Conservation (phyloP, 2,888 invertebrate species). For the Dascillus cervinus region DNA sequence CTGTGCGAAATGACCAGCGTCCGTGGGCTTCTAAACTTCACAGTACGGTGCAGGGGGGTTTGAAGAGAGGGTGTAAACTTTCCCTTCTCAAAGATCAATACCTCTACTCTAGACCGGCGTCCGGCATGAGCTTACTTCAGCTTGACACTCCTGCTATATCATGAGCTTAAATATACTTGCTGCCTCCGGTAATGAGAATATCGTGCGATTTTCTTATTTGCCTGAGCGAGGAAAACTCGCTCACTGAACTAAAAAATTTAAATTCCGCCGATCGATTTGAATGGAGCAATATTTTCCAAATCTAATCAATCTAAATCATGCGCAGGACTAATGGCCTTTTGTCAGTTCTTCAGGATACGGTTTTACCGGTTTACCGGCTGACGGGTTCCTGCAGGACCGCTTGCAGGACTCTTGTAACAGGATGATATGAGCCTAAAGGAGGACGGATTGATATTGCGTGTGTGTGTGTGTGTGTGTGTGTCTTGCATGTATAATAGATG, state of each 20-base stretch:
- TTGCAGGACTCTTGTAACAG: slow-evolving; percentile 27
- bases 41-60: slow-evolving; percentile 26
- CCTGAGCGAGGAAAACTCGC: no score
- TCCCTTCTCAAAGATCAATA: slow-evolving; percentile 47
- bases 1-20: slow-evolving; percentile 44
- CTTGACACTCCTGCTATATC: slow-evolving; percentile 30
- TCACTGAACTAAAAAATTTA: no score
- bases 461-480: slow-evolving; percentile 22
- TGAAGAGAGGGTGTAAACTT: slow-evolving; percentile 41
- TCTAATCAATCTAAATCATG: slow-evolving; percentile 16
- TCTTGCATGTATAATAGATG: slow-evolving; percentile 31
- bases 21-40: slow-evolving; percentile 42
- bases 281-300: no score
- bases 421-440: slow-evolving; percentile 24
- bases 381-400: slow-evolving; percentile 28
- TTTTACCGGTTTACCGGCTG: slow-evolving; percentile 17
- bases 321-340: slow-evolving; percentile 11
- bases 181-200: no score
- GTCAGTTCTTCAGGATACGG: slow-evolving; percentile 14
- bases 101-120: slow-evolving; percentile 42
- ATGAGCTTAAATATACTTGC: slow-evolving; percentile 29
- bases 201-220: no score
- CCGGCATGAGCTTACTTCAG: slow-evolving; percentile 31
- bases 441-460: slow-evolving; percentile 20
- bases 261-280: no score